Conservation (phyloP, 2,113 vertebrate genomes). For the Callospermophilus lateralis region DNA sequence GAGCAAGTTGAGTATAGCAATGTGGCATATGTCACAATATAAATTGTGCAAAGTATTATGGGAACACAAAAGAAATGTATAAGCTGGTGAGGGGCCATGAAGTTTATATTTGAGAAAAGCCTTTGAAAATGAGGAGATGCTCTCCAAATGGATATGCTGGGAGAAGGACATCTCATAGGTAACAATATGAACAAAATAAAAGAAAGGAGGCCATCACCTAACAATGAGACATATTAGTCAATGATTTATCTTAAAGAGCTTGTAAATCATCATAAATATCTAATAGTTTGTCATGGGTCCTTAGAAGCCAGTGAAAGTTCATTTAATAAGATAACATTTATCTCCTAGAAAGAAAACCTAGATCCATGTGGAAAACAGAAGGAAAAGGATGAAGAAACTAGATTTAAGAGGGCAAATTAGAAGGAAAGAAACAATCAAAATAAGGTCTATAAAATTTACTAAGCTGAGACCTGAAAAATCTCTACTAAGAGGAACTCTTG, state of each 20-base stretch:
- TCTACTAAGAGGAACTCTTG: background rate
- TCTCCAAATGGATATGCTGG: no score
- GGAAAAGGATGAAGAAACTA: background rate
- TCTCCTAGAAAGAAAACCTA: background rate
- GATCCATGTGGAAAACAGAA: background rate
- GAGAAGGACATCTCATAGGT: background rate
- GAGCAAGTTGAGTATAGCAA: background rate
- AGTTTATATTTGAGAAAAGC: background rate
- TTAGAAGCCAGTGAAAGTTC: background rate
- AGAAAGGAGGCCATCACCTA: background rate
- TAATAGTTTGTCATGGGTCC: background rate
- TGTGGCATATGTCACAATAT: background rate
- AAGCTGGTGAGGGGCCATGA: background rate
- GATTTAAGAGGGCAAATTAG: background rate
- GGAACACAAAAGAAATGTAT: background rate
- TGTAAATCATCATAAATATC: background rate
- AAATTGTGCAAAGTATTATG: background rate
- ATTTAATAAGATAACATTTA: background rate
- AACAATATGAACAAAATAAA: background rate
- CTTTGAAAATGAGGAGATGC: background rate
- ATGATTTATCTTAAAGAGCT: background rate
- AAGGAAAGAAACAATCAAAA: slow-evolving; percentile 33
- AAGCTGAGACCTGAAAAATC: no score
- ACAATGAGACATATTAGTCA: background rate
- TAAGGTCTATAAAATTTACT: background rate